Conservation (phyloP, 2,113 vertebrate species). For the Euleptes europaea region DNA sequence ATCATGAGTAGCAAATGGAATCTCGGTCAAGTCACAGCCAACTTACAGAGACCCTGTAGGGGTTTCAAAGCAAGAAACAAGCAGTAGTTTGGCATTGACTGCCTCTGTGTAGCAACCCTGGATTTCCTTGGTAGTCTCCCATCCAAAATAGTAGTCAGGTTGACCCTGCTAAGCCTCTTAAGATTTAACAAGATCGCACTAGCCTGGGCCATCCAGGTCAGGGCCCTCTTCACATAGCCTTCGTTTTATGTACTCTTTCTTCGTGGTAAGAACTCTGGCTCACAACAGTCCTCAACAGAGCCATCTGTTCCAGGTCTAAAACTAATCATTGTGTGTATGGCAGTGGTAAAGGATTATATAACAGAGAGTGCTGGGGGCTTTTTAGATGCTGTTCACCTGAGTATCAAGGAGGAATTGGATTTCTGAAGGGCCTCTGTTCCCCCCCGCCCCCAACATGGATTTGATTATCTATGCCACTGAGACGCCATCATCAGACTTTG, state of each 20-base stretch:
- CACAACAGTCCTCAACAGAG: background rate
- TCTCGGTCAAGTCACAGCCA: background rate
- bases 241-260: background rate
- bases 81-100: no score
- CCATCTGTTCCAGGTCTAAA: background rate
- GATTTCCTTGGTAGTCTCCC: no score
- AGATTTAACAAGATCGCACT: no score
- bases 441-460: background rate
- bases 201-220: background rate
- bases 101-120: no score
- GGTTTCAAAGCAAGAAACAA: no score
- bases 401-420: background rate
- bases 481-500: background rate
- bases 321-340: background rate
- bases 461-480: background rate
- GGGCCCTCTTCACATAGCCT: background rate
- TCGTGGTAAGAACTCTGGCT: no score
- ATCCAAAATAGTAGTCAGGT: no score
- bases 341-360: background rate
- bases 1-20: background rate
- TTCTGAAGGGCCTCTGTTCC: background rate
- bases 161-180: no score
- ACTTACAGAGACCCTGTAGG: no score
- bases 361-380: background rate
- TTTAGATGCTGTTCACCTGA: background rate